Conservation (phyloP, 1,140 invertebrate genomes). For the Pseudobourletiella spinata region DNA sequence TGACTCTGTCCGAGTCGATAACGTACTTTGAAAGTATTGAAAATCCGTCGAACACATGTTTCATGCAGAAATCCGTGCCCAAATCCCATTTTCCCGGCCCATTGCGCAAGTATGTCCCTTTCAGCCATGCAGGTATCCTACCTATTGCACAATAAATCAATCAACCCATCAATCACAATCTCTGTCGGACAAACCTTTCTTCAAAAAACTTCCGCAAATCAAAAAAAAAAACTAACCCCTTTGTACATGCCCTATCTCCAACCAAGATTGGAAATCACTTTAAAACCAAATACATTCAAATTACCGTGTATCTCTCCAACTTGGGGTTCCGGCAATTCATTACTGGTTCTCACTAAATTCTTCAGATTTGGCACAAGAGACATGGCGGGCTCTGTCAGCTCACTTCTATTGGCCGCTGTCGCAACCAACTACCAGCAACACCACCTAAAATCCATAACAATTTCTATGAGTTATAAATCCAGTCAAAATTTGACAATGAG, state of each 20-base stretch:
- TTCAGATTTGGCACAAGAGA: background rate
- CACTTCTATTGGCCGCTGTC: no score
- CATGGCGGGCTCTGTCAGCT: no score
- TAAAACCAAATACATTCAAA: background rate
- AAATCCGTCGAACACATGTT: constrained; percentile 27
- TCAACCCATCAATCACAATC: background rate
- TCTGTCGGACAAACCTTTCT: background rate
- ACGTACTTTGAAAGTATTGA: constrained; percentile 19
- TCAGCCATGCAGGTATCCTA: background rate
- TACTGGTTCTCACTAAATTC: background rate
- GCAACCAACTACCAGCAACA: no score
- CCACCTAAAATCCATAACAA: no score
- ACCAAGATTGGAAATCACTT: background rate
- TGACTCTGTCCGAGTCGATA: constrained; percentile 11
- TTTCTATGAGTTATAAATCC: no score
- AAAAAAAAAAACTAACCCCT: no score
- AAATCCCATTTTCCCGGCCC: constrained; percentile 8
- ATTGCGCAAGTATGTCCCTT: constrained; percentile 3
- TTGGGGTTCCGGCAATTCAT: background rate
- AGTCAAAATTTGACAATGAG: no score
- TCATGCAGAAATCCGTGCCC: background rate
- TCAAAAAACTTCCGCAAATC: background rate
- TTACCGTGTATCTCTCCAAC: background rate
- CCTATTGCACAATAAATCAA: no score
- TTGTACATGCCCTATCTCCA: background rate